phyloP scores from a whole-genome alignment of 2,113 vertebrate genomes.

The Crocuta crocuta region DNA sequence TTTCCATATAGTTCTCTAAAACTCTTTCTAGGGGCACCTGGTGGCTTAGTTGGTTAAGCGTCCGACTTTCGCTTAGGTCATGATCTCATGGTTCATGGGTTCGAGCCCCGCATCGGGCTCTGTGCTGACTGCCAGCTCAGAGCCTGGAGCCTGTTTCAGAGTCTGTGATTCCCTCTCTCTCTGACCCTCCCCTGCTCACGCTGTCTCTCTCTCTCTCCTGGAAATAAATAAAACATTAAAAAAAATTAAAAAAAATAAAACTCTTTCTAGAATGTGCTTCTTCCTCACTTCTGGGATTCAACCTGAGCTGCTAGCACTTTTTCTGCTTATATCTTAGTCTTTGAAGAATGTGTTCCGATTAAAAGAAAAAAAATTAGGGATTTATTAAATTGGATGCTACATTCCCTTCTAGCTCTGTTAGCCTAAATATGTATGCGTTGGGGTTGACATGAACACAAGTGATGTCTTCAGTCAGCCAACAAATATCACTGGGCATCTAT shows the following conservation, averaged over 20 bases:
- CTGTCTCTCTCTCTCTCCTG: too few species aligned
- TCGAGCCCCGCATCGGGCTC: too few species aligned
- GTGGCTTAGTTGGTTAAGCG: too few species aligned
- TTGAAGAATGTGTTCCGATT: background rate
- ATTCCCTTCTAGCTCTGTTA: background rate
- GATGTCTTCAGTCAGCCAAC: background rate
- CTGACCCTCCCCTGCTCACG: too few species aligned
- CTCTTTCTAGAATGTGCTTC: constrained; percentile 4
- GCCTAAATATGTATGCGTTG: background rate
- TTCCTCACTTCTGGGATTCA: background rate
- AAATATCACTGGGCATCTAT: background rate
- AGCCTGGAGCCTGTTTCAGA: too few species aligned
- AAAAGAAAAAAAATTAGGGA: background rate
- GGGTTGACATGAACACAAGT: background rate
- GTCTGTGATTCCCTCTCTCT: too few species aligned
- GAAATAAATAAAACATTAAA: too few species aligned
- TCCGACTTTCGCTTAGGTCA: too few species aligned
- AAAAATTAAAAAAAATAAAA: background rate
- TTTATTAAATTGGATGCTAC: background rate
- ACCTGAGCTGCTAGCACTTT: background rate
- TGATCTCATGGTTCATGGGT: too few species aligned
- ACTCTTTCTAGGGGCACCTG: background rate
- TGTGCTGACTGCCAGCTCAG: too few species aligned
- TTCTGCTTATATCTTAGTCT: background rate
- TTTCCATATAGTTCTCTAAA: background rate